Base-by-base conservation (phyloP, 2,888 invertebrate genomes). In the Loripinus fragilis region DNA sequence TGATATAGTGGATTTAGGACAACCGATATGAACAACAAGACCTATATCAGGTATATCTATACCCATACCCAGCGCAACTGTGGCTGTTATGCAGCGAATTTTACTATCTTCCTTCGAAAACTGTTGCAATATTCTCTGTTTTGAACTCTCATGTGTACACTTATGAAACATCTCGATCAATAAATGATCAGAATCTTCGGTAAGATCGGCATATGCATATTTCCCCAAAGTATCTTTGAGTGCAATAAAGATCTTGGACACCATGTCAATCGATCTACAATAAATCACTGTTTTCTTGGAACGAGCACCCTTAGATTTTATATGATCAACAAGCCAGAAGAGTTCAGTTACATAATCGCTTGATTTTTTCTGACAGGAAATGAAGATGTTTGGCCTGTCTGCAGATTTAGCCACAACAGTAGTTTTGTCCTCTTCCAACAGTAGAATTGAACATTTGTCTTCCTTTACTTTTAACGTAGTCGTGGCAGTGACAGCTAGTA, bases 91-190 rank as follows among this genome's bases (percentile, higher is more conserved):
- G 30, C 73, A 76, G 28, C 80, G 30, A 12, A 80, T 74, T 38
- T 5, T 12, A 38, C 38, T 38, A 12, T 38, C 12, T 23, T 0
- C 0, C 35, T 70, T 10, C 48, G 52, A 68, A 30, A 85, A 78
- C 23, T 60, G 48, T 41, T 25, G 33, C 12, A 78, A 20, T 17
- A 80, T 82, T 25, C 73, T 23, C 5, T 38, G 12, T 38, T 85
- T 83, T 12, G 83, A 81, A 12, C 38, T 28, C n/a, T 79, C 66
- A 69, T 81, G 38, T 15, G 81, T 84, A 23, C 52, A 66, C 50
- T 70, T 82, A 35, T 85, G 81, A 50, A 64, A 85, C 82, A 85
- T 85, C 66, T 85, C 83, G 28, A 82, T 50, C 2, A 85, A 38
- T 20, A 76, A 20, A 71, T 83, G 70, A 2, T 69, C 28, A 10